Base-by-base conservation (phyloP, 2,888 invertebrate species). In the Meteorus cinctellus region DNA sequence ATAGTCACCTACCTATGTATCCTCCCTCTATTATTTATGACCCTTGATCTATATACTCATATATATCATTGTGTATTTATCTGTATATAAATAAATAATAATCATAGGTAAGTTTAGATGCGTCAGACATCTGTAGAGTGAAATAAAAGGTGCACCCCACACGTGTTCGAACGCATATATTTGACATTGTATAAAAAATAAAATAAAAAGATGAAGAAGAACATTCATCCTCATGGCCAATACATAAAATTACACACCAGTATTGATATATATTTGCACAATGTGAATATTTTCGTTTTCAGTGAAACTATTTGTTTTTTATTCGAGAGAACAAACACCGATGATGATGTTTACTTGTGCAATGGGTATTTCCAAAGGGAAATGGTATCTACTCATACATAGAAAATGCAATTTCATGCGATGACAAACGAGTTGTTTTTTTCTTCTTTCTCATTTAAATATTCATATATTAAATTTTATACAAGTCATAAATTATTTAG, bases 21-120 rank as follows among this genome's bases (percentile, higher is more conserved):
- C 84, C 82, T 81, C 80, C 80, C 80, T 80, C 82, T 80, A 80
- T 84, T 85, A 87, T 87, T 87, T 87, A 87, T 84, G 79, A 69
- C 79, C 78, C 77, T 67, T n/a, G n/a, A 55, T 55, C n/a, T 55
- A 55, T 55, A 55, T 41, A 41, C 41, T 8, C 12, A 12, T 10
- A 41, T 12, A 12, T 41, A 41, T 12, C 12, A 0, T 8, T 41
- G 41, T 41, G 2, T 41, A 41, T 8, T 12, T 41, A 41, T 41
- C 6, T 41, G 12, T 41, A 41, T 41, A 41, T 41, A 41, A 74
- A 77, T 77, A 83, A 84, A 83, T 84, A 82, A 87, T 83, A 84
- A 85, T 78, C 73, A 74, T 66, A 36, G 77, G 73, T 75, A 79
- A 79, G 73, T 79, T 65, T 70, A 70, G 66, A 16, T 62, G 45